Base-by-base conservation (phyloP, 2,888 invertebrate species). In the Lasioglossum oenotherae region DNA sequence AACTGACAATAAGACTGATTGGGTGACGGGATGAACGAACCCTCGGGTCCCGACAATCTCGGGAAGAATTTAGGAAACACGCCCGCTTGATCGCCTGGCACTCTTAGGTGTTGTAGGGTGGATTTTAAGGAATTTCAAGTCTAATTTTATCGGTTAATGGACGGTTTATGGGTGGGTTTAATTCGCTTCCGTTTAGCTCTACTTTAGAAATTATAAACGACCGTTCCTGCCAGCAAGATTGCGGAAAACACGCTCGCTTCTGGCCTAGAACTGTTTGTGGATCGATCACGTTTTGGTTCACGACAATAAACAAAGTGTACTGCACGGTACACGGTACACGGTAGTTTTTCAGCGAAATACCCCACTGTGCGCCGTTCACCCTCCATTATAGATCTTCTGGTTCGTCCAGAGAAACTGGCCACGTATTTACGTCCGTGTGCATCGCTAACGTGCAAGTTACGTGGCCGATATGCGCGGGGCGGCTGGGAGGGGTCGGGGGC, bases 371-470 rank as follows among this genome's bases (percentile, higher is more conserved):
- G 49, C 31, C 46, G n/a, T 73, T 46, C 35, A 67, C 69, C 41
- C 53, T 57, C 16, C 19, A 35, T 35, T 35, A 19, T 67, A 35
- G 64, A 64, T 60, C 31, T 19, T 69, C 23, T 23, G 35, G 19
- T 12, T 35, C 69, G 35, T 35, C 35, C 38, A 4, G 69, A 69
- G 69, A 38, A 69, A 38, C 23, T 69, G 27, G 23, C 64, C 49
- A 46, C 27, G 77, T 78, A 74, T 87, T 74, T 76, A 79, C 78
- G 81, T 82, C 74, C 74, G 85, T 74, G 78, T 74, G 73, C 77
- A 71, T 82, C 83, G 27, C 69, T 78, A 78, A 69, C 89, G 78
- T 80, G 81, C 86, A 80, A 85, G 86, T 87, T 82, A 81, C 89
- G 82, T 74, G 87, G 80, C 86, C 87, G 85, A 80, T 86, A 87